Percentiles rank a stretch among this genome's conserved stretches.
Evolutionary conservation across 2,888 invertebrate genomes (phyloP).

Genomic region (Sphaeridia pumilis): DNA sequence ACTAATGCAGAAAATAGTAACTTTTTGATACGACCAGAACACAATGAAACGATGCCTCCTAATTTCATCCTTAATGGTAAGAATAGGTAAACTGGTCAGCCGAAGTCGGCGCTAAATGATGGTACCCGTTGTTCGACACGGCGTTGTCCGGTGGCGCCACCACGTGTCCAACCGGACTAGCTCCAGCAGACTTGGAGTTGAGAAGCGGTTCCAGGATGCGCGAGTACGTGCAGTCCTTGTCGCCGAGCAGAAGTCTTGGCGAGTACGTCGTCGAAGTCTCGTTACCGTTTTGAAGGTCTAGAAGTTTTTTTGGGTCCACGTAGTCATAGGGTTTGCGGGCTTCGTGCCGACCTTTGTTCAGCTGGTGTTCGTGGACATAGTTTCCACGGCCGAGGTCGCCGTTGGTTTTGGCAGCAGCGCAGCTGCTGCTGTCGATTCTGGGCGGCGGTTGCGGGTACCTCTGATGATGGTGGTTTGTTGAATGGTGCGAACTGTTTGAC

Average conservation of each 20-base stretch:
- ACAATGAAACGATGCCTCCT: not conserved
- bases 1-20: not conserved
- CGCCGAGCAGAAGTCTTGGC: slow-evolving; percentile 28
- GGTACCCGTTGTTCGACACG: slow-evolving; percentile 7
- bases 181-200: slow-evolving; percentile 20
- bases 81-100: slow-evolving; percentile 32
- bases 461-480: not conserved
- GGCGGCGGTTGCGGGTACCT: slow-evolving; percentile 2
- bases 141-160: not conserved
- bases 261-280: slow-evolving; percentile 21
- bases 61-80: slow-evolving; percentile 21
- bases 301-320: slow-evolving; percentile 24
- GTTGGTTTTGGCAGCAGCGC: slow-evolving; percentile 4
- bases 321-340: slow-evolving; percentile 33
- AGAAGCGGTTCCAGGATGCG: slow-evolving; percentile 32
- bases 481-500: not conserved
- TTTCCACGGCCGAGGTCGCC: slow-evolving; percentile 13
- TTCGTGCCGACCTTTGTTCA: not conserved
- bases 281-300: slow-evolving; percentile 6
- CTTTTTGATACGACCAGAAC: not conserved
- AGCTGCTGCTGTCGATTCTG: slow-evolving; percentile 7
- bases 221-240: slow-evolving; percentile 33
- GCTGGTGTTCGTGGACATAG: slow-evolving; percentile 4
- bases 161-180: slow-evolving; percentile 2
- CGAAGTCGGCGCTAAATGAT: slow-evolving; percentile 25